These are phyloP conservation scores for Girardia tigrina DNA, from an alignment of 2,888 invertebrate genomes.

Conservation along the genomic window DNA sequence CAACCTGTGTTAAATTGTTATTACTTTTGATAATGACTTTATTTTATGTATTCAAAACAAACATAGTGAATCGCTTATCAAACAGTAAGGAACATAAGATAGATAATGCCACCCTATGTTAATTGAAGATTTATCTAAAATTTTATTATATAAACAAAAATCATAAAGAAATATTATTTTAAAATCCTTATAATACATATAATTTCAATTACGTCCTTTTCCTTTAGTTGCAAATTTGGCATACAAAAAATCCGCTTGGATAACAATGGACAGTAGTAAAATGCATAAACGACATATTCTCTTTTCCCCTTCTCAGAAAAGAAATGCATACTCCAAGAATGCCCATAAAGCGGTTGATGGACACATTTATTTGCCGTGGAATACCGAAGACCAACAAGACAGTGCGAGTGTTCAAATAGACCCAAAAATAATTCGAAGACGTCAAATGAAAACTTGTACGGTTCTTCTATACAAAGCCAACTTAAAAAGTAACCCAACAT, in stretches of 20 bases:
- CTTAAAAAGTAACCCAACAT: constrained; percentile 53
- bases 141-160: too few relatives aligned
- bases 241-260: constrained; percentile 52
- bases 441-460: constrained; percentile 51
- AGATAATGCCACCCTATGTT: too few relatives aligned
- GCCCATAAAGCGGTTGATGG: constrained; percentile 51
- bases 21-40: too few relatives aligned
- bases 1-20: too few relatives aligned
- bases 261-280: constrained; percentile 46
- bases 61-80: too few relatives aligned
- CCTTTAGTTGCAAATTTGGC: constrained; percentile 54
- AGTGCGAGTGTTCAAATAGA: neutral
- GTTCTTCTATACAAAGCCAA: constrained; percentile 52
- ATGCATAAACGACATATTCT: constrained; percentile 48
- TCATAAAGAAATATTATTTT: too few relatives aligned
- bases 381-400: constrained; percentile 42
- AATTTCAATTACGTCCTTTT: too few relatives aligned
- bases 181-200: too few relatives aligned
- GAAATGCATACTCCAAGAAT: neutral
- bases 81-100: too few relatives aligned
- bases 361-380: constrained; percentile 38
- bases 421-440: neutral
- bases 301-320: neutral
- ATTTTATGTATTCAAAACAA: too few relatives aligned
- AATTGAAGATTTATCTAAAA: too few relatives aligned